phyloP scores from a whole-genome alignment of 1,140 invertebrate genomes.

The Caenorhabditis briggsae region DNA sequence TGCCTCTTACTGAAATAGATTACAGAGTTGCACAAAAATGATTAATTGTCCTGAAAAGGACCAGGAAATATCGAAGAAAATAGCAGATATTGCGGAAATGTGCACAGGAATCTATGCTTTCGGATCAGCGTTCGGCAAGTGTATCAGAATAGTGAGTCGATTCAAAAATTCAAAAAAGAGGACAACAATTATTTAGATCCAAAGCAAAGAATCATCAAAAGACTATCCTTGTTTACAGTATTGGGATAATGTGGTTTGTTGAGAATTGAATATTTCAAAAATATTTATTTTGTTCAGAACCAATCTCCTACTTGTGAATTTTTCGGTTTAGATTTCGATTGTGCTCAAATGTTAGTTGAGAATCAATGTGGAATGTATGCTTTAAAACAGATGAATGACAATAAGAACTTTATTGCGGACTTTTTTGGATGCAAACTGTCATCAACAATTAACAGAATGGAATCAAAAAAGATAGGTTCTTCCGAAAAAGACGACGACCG shows the following conservation, averaged over 20 bases:
- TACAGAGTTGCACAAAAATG: constrained; percentile 1
- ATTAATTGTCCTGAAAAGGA: not conserved
- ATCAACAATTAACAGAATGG: not conserved
- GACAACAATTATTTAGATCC: not conserved
- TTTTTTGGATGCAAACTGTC: not conserved
- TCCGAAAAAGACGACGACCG: too few relatives aligned
- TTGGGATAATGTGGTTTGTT: constrained; percentile 5
- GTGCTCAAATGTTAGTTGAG: not conserved
- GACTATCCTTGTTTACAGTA: not conserved
- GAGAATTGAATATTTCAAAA: too few relatives aligned
- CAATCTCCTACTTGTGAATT: not conserved
- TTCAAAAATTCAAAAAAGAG: not conserved
- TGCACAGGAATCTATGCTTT: constrained; percentile 12
- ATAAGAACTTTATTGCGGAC: not conserved
- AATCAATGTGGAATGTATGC: not conserved
- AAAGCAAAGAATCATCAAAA: not conserved
- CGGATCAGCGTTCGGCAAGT: not conserved
- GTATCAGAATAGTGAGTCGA: not conserved
- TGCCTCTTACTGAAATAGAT: not conserved
- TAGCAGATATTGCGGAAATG: not conserved
- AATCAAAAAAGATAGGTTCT: not conserved
- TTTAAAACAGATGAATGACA: not conserved
- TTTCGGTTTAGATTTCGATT: constrained; percentile 1
- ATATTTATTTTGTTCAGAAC: not conserved
- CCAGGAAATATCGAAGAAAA: constrained; percentile 17